These are phyloP conservation scores for Piaya cayana DNA, from an alignment of 2,113 vertebrate genomes.

Conservation along the genomic window DNA sequence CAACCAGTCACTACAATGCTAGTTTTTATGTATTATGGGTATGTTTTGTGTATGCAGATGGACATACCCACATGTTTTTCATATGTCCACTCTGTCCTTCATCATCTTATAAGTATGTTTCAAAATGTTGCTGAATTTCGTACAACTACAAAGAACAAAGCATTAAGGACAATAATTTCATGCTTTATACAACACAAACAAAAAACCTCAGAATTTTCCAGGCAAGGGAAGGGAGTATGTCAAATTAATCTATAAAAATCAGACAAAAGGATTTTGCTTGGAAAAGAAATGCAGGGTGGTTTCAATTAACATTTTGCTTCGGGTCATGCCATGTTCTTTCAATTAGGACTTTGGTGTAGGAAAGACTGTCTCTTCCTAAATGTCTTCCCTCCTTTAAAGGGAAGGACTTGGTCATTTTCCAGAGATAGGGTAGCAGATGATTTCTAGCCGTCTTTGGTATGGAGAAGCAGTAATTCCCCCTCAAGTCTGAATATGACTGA, in stretches of 20 bases:
- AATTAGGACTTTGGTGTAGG: constrained; percentile 45
- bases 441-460: not conserved
- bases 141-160: constrained; percentile 46
- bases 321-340: constrained; percentile 67
- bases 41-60: not conserved
- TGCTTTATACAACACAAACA: constrained; percentile 41
- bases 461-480: not conserved
- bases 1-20: not conserved
- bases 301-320: constrained; percentile 70
- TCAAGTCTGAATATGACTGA: not conserved
- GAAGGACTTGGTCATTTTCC: not conserved
- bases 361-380: constrained; percentile 3
- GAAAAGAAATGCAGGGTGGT: constrained; percentile 32
- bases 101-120: constrained; percentile 26
- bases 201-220: constrained; percentile 24
- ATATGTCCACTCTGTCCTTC: not conserved
- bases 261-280: constrained; percentile 23
- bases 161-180: constrained; percentile 13
- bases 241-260: constrained; percentile 29
- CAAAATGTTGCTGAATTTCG: constrained; percentile 35
- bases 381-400: constrained; percentile 19
- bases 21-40: not conserved
- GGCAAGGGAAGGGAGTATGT: constrained; percentile 22
- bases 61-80: not conserved
- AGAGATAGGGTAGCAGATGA: not conserved